Base-by-base conservation (phyloP, 37 sponge, comb jelly and placozoan species). In the Halisarca cf. caerulea region DNA sequence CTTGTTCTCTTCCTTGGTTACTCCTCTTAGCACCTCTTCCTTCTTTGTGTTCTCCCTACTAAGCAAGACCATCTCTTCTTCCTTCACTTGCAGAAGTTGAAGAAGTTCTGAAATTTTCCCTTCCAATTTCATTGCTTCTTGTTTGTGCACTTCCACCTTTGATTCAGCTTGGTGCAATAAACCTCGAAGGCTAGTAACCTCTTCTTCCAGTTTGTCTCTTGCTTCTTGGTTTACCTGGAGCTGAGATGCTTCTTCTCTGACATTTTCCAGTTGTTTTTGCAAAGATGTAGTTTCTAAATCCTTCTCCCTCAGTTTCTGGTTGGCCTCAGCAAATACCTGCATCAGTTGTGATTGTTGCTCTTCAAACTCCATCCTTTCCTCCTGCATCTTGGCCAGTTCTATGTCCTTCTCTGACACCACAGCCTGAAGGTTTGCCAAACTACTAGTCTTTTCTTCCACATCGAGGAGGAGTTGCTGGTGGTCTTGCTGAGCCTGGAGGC, bases 271-370 rank as follows among this genome's bases (percentile, higher is more conserved):
- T 9, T 32, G 21, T 47, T 47, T 47, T 11, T 47, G 6, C 40
- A 80, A 34, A 34, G 62, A 15, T 5, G 17, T 21, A 2, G 43
- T 25, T 14, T 80, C 62, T 21, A 39, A 14, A 3, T 32, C 37
- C 62, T n/a, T 80, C 59, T 21, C 62, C 27, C 41, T 34, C 81
- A 60, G 38, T 54, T 60, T 21, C 60, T 80, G 51, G 51, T 47
- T 47, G 51, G 51, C 51, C 51, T 47, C 51, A 47, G 51, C 51
- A 47, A 53, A 34, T 32, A 38, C 68, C 21, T 4, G 24, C 47
- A 32, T 41, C 66, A n/a, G 25, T 34, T 59, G 73, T 36, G 42
- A 3, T 20, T 53, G 80, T 30, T 79, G 58, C 2, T 79, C 57
- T 5, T 47, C 33, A 23, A 79, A 32, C 1, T 18, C 33, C 15